These are phyloP conservation scores for Cyrtorhinus lividipennis DNA, from an alignment of 1,140 invertebrate species.

Conservation along the genomic window DNA sequence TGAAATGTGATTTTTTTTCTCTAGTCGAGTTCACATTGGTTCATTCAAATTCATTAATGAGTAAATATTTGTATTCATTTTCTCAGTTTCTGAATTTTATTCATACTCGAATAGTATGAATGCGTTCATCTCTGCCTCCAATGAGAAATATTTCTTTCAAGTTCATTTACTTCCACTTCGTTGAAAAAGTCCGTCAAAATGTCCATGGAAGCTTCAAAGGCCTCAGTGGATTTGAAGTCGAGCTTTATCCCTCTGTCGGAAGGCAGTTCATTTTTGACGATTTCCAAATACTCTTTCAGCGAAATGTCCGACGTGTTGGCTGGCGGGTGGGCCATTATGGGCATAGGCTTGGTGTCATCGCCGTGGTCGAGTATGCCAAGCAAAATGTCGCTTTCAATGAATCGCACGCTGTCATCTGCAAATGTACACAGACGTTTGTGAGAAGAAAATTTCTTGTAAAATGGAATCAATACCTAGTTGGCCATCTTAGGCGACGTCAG, in stretches of 20 bases:
- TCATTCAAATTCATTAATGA: too few relatives aligned
- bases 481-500: too few relatives aligned
- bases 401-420: conserved; percentile 28
- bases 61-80: too few relatives aligned
- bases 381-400: conserved; percentile 81
- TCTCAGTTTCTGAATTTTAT: too few relatives aligned
- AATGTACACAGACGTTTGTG: not conserved
- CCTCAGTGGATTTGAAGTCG: conserved; percentile 72
- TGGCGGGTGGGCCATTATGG: conserved; percentile 80
- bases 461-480: too few relatives aligned
- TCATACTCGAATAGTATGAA: too few relatives aligned
- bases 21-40: too few relatives aligned
- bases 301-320: conserved; percentile 54
- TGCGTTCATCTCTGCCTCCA: too few relatives aligned
- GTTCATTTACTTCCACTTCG: not conserved
- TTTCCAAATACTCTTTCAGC: conserved; percentile 51
- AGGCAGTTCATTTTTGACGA: not conserved
- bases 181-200: conserved; percentile 18
- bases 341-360: conserved; percentile 31
- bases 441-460: too few relatives aligned
- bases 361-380: conserved; percentile 39
- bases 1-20: too few relatives aligned
- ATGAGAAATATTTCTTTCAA: too few relatives aligned
- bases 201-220: conserved; percentile 38
- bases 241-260: conserved; percentile 60